These are phyloP conservation scores for Gryon sp. DNA, from an alignment of 1,140 invertebrate species.

Conservation along the genomic window DNA sequence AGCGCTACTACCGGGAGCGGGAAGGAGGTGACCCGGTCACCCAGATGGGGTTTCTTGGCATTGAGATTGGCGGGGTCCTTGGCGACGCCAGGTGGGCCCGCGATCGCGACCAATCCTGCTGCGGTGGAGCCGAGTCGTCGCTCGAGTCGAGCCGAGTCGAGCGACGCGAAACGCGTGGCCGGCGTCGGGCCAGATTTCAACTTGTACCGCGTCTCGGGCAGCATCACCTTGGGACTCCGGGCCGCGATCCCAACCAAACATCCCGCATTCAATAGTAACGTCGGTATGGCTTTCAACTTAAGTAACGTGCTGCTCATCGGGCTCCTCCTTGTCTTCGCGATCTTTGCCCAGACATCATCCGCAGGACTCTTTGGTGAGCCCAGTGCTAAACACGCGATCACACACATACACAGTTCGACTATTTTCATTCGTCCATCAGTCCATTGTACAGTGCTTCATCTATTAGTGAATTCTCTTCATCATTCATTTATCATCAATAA, in stretches of 20 bases:
- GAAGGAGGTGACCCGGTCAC: constrained; percentile 77
- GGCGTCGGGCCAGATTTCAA: constrained; percentile 75
- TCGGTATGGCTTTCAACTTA: constrained; percentile 61
- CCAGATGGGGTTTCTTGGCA: constrained; percentile 76
- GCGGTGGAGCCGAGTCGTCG: constrained; percentile 66
- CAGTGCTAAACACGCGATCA: constrained; percentile 12
- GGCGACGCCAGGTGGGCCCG: constrained; percentile 52
- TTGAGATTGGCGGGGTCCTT: constrained; percentile 61
- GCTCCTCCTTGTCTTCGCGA: constrained; percentile 63
- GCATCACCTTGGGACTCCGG: constrained; percentile 63
- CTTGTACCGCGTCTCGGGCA: constrained; percentile 73
- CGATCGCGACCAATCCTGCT: constrained; percentile 71
- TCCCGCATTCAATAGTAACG: constrained; percentile 5
- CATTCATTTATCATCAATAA: not conserved
- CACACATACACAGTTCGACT: too few species aligned
- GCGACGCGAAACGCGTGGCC: constrained; percentile 68
- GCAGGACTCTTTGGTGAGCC: constrained; percentile 76
- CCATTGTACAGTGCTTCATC: too few species aligned
- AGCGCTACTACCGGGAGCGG: constrained; percentile 28
- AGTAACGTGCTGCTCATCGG: constrained; percentile 58
- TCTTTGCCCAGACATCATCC: constrained; percentile 68
- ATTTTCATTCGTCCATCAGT: not conserved
- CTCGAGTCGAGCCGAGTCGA: constrained; percentile 57
- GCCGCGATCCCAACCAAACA: constrained; percentile 37
- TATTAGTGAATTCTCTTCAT: not conserved